Evolutionary conservation across 2,797 vertebrate genomes (phyloP), one percentile per base, ranked within the genome.

Genomic region (Apogon hyalosoma): DNA sequence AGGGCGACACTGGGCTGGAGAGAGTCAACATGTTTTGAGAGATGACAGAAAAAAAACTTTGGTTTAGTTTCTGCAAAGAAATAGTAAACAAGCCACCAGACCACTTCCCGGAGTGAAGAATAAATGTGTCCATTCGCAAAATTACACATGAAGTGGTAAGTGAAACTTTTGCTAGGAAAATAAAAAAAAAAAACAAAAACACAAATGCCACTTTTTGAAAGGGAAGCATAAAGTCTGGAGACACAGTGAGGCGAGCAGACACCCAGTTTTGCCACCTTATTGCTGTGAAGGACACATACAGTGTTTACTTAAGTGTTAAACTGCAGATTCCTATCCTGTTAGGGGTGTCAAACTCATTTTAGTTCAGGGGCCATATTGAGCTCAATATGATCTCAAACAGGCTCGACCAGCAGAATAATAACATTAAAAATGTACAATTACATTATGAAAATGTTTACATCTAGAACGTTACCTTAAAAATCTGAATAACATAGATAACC

Each of bases 101-200:
- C 18, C 31, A 49, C 52, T 51, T 63, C 53, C 69, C 63, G 51
- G 65, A 82, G 69, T 4, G 60, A 59, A 76, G 28, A 67, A 63
- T 64, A 79, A 73, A 85, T 13, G 56, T 74, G 41, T 69, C 53
- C 18, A 47, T 71, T 77, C 86, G 50, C 42, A 86, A 42, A 41
- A 43, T 71, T 66, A 59, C 38, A 40, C 24, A 78, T 58, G 42
- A 61, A 13, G 40, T 31, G 18, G 43, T 83, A 80, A 45, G 15
- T 42, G 57, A 69, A 86, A 48, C 14, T 7, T 51, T 63, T 80
- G 84, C 78, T 81, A 82, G 63, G n/a, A n/a, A n/a, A n/a, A n/a
- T n/a, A n/a, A n/a, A n/a, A n/a, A n/a, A 65, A 69, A 83, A 77
- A 33, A 4, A 24, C 21, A 24, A 4, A 33, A 6, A 55, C 24